Base-by-base conservation (phyloP, 2,888 invertebrate species). In the Ceriagrion tenellum region DNA sequence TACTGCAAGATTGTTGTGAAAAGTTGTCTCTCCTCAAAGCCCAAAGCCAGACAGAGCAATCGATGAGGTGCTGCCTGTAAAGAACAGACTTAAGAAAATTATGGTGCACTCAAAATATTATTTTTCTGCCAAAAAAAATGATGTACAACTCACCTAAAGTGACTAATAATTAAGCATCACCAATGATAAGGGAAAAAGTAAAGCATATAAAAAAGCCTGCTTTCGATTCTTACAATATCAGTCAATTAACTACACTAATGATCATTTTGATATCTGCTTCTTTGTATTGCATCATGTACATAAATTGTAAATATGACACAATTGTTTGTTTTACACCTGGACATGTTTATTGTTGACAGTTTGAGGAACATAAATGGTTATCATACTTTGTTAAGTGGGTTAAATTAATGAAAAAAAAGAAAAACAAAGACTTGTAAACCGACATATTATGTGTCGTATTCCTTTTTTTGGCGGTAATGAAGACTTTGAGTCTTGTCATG, bases 311-410 rank as follows among this genome's bases (percentile, higher is more conserved):
- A 96, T 96, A 96, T 96, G 96, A 96, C 96, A 96, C 96, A 96
- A 96, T 96, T 96, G 96, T 96, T 96, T 96, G 96, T 96, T 96
- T 96, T 96, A 96, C 96, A 96, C 96, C 96, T 96, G 96, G 96
- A 96, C 95, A 96, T 96, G 96, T 96, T 96, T 96, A 96, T 96
- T 96, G 96, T 96, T 96, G 96, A 96, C 96, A 96, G 96, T 96
- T 96, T 96, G 95, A 96, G 95, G 95, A 96, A 96, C 96, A 95
- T 96, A 96, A 96, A 96, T 96, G 96, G 95, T 96, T 96, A 96
- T 95, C 96, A 96, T 96, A 95, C 96, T 96, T 96, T 96, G 96
- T 96, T 96, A 96, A 96, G 95, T 95, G 96, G 95, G 95, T 96
- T 95, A 95, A 93, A 95, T 95, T 95, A 95, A 95, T 95, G 89